phyloP scores from a whole-genome alignment of 2,113 vertebrate species.

The Takifugu bimaculatus region DNA sequence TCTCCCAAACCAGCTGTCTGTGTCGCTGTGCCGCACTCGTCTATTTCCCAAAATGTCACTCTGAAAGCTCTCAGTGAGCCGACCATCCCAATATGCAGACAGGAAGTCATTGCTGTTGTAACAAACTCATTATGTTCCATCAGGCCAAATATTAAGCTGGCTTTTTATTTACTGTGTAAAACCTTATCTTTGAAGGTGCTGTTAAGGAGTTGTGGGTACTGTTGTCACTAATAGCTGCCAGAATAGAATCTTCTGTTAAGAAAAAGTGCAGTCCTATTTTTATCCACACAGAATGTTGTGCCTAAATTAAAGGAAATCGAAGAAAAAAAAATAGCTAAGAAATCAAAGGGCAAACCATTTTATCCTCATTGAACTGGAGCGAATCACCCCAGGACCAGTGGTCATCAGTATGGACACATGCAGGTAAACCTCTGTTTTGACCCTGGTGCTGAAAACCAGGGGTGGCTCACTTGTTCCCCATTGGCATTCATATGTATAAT shows the following conservation, averaged over 20 bases:
- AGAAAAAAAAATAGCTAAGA: too few species aligned
- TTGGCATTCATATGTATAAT: constrained; percentile 1
- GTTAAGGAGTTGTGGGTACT: too few species aligned
- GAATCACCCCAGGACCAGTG: constrained; percentile 41
- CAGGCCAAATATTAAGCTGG: too few species aligned
- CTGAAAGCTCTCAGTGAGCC: constrained; percentile 7
- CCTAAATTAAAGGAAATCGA: too few species aligned
- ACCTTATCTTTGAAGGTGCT: too few species aligned
- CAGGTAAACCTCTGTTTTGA: constrained; percentile 40
- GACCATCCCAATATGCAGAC: neutral
- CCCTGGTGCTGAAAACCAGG: constrained; percentile 31
- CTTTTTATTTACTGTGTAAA: too few species aligned
- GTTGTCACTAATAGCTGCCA: too few species aligned
- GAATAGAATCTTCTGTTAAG: too few species aligned
- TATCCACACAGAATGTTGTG: constrained; percentile 6
- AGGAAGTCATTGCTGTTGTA: neutral
- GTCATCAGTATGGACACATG: constrained; percentile 50
- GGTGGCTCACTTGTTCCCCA: constrained; percentile 33
- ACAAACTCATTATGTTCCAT: too few species aligned
- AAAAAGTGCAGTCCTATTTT: neutral
- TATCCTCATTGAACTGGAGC: constrained; percentile 49
- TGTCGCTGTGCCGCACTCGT: constrained; percentile 16
- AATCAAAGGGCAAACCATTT: constrained; percentile 33
- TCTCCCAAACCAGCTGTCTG: constrained; percentile 39
- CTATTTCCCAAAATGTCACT: constrained; percentile 38